These are phyloP conservation scores for Hesperophylax magnus DNA, from an alignment of 1,140 invertebrate genomes.

Conservation along the genomic window DNA sequence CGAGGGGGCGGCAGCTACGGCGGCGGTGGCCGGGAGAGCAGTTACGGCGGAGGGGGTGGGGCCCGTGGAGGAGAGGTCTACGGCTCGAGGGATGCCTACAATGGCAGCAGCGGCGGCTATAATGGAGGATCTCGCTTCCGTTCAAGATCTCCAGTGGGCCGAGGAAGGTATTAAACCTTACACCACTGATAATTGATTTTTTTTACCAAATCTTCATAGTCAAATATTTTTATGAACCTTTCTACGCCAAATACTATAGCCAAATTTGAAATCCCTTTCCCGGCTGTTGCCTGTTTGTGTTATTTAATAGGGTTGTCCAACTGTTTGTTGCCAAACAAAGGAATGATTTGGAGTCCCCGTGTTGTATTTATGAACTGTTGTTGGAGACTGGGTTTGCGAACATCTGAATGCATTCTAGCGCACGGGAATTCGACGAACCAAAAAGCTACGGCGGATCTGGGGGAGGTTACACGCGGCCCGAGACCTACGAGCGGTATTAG, in stretches of 20 bases:
- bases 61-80: constrained; percentile 52
- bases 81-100: constrained; percentile 66
- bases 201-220: constrained; percentile 34
- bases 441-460: constrained; percentile 51
- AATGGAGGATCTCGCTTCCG: constrained; percentile 68
- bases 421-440: constrained; percentile 54
- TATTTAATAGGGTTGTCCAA: no score
- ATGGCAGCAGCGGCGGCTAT: constrained; percentile 67
- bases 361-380: constrained; percentile 16
- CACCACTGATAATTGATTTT: constrained; percentile 30
- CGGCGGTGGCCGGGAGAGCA: constrained; percentile 42
- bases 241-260: constrained; percentile 20
- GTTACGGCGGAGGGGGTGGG: constrained; percentile 58
- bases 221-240: constrained; percentile 35
- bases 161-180: constrained; percentile 55
- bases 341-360: background rate
- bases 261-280: constrained; percentile 10
- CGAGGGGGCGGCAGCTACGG: constrained; percentile 22
- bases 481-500: constrained; percentile 54
- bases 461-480: constrained; percentile 52
- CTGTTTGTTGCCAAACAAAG: background rate
- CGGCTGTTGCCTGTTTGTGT: background rate
- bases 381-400: constrained; percentile 36
- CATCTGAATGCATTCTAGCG: constrained; percentile 52
- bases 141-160: constrained; percentile 66